Percentiles rank a stretch among this genome's conserved stretches.
phyloP scores from a whole-genome alignment of 2,113 vertebrate genomes.

The Anseranas semipalmata region DNA sequence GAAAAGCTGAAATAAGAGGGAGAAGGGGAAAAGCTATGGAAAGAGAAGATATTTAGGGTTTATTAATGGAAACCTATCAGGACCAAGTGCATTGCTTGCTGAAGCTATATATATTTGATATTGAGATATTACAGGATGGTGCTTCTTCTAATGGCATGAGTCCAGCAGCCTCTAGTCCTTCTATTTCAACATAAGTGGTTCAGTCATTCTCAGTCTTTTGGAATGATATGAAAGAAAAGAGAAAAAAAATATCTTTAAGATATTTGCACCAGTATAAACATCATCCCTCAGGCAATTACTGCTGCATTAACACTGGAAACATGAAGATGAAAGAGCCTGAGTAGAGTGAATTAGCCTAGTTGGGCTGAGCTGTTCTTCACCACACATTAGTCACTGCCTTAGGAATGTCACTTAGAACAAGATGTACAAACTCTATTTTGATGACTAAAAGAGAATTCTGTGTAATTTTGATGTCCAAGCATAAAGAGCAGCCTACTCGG shows the following conservation, averaged over 20 bases:
- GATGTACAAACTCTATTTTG: background rate
- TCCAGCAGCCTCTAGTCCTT: background rate
- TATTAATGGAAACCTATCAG: background rate
- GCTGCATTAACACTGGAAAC: background rate
- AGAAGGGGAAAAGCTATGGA: background rate
- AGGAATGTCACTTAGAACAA: background rate
- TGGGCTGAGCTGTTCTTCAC: background rate
- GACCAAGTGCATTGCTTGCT: background rate
- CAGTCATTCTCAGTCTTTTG: background rate
- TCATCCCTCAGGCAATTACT: background rate
- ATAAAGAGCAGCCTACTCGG: background rate
- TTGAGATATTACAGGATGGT: background rate
- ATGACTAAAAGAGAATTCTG: background rate
- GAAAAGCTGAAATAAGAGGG: fast-evolving
- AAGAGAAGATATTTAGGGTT: background rate
- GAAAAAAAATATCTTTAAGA: background rate
- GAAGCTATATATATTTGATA: background rate
- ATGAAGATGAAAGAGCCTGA: background rate
- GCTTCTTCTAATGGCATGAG: background rate
- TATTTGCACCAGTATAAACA: background rate
- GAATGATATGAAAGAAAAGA: background rate
- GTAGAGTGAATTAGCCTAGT: background rate
- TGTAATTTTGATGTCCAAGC: background rate
- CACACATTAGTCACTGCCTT: background rate
- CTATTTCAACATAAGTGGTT: background rate